Base-by-base conservation (phyloP, 2,797 vertebrate genomes). In the Podarcis lilfordi region DNA sequence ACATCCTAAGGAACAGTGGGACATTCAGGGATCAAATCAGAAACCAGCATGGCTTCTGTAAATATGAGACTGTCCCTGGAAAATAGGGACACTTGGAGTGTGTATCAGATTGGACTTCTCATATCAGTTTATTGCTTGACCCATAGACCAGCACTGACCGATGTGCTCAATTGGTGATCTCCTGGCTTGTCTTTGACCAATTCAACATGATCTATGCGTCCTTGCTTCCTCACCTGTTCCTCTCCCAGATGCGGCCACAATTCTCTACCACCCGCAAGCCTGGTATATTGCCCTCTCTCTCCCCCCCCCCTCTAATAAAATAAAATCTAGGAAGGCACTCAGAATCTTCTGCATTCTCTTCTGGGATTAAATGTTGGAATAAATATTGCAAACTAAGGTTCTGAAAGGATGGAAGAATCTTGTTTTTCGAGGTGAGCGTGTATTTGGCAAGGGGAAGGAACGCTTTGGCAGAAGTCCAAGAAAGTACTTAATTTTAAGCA, bases 401-500 rank as follows among this genome's bases (percentile, higher is more conserved):
- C 45, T 0, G 0, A 55, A 77, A 82, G 77, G 87, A 61, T 10
- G 72, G 84, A 91, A 64, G 86, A 81, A 72, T 79, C 27, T 43
- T 68, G 64, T 89, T 43, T 74, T 90, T 84, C 75, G 59, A 32
- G 84, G 86, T 86, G 27, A 77, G 77, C 11, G 40, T 71, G 84
- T 9, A 27, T 85, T 86, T 90, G 76, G 19, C 78, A 64, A 43
- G 61, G 29, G 55, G 40, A n/a, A 55, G 11, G 21, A 80, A 80
- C 37, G 4, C 82, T 85, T 81, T 89, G 83, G 83, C 78, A 66
- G 84, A 68, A 85, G 66, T 75, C 77, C 88, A 85, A 37, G 77
- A 64, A 19, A 81, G 83, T 89, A 89, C 88, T 89, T 89, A 80
- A 85, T 80, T 74, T 81, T 85, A 50, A 85, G 77, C 78, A 75